Evolutionary conservation across 2,113 vertebrate genomes (phyloP), one percentile per base, ranked within the genome.

Genomic region (Emberiza fucata): DNA sequence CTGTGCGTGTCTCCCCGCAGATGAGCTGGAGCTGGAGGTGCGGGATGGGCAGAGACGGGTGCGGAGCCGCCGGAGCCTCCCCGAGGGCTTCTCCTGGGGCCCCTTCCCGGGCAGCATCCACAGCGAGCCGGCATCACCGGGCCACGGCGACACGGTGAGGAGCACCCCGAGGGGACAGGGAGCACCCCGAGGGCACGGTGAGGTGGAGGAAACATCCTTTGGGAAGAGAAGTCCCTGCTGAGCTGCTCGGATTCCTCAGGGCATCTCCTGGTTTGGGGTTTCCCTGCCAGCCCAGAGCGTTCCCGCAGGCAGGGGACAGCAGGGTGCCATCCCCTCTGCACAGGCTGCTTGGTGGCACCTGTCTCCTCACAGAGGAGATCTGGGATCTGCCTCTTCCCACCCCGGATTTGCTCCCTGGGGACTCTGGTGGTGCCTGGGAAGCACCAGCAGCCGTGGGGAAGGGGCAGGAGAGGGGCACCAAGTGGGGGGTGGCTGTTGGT

Each of bases 21-120:
- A 94, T 81, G 98, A 99, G 60, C 97, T 99, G 97, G 97, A 98
- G 40, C 80, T 98, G 42, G 90, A 69, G 10, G 85, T 97, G 39
- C 97, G 82, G 70, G 97, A 96, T 0, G 97, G 97, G 14, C 97
- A 97, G 85, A 88, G 93, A 54, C 73, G 84, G n/a, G 98, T 99
- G 85, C 82, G 98, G 64, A 97, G 98, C 37, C 85, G 97, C 50
- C 91, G 79, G 66, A 95, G 92, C 87, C 97, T 99, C 31, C 86
- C 96, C 2, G 83, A 97, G 40, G 98, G 98, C 35, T 98, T 98
- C 24, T 96, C 95, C 33, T 99, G 99, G 99, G 99, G 99, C 14
- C 99, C 99, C 0, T 99, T 98, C 96, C 90, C 72, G 5, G 99
- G 99, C 66, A 97, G 89, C 94, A 76, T 99, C 97, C 98, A 98